Percentiles rank a stretch among this genome's conserved stretches.
Conservation (phyloP, 2,797 vertebrate genomes). For the Aplochiton taeniatus region DNA sequence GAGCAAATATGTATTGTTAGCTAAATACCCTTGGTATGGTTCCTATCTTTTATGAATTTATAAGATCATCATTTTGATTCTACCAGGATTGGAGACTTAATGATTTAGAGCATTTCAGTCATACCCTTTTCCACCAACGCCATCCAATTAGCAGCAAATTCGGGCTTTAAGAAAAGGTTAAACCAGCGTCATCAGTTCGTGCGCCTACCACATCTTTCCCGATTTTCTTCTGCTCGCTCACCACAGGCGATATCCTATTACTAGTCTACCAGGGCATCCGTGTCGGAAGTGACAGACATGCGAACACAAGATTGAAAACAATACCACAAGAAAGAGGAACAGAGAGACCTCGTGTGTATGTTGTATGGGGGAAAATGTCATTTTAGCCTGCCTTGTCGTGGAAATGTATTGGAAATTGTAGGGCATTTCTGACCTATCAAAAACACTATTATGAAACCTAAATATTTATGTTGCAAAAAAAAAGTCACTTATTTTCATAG, state of each 20-base stretch:
- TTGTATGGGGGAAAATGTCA: too few relatives aligned
- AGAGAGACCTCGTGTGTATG: background rate
- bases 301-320: background rate
- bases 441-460: too few relatives aligned
- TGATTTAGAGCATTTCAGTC: slow-evolving; percentile 40
- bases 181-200: slow-evolving; percentile 53
- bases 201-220: slow-evolving; percentile 43
- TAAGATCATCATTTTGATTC: slow-evolving; percentile 8
- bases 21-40: background rate
- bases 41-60: too few relatives aligned
- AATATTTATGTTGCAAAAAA: too few relatives aligned
- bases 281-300: slow-evolving; percentile 22
- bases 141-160: slow-evolving; percentile 59
- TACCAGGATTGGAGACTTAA: slow-evolving; percentile 28
- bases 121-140: slow-evolving; percentile 55
- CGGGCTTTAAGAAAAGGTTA: slow-evolving; percentile 59
- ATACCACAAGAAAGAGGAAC: background rate
- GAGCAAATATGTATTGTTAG: background rate
- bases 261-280: slow-evolving; percentile 44
- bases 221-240: slow-evolving; percentile 48
- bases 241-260: slow-evolving; percentile 64
- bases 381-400: too few relatives aligned
- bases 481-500: too few relatives aligned
- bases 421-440: too few relatives aligned
- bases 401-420: too few relatives aligned